Evolutionary conservation across 2,113 vertebrate species (phyloP).

Genomic region (Nipponia nippon): DNA sequence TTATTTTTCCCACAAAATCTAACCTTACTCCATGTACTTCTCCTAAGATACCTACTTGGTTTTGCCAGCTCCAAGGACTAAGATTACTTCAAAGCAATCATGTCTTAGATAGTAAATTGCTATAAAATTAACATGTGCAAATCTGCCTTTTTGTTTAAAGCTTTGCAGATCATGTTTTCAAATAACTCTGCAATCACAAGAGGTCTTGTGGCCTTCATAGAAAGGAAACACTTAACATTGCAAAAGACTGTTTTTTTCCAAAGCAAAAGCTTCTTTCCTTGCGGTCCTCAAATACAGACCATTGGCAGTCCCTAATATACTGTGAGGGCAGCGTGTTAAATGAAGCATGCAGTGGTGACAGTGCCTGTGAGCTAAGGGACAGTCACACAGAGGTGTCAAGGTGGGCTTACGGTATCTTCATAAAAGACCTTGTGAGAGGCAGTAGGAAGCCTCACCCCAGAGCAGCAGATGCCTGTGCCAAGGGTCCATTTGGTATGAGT

Average conservation of each 20-base stretch:
- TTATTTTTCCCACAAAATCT: neutral
- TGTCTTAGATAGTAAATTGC: neutral
- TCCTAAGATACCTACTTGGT: neutral
- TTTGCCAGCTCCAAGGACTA: neutral
- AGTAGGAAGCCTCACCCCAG: neutral
- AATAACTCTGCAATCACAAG: neutral
- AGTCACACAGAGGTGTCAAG: neutral
- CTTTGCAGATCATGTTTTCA: neutral
- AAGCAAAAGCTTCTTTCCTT: neutral
- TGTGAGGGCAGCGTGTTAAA: accelerated
- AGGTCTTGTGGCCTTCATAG: neutral
- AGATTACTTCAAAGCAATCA: neutral
- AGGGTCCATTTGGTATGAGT: neutral
- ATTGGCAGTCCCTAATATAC: neutral
- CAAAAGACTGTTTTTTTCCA: neutral
- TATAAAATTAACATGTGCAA: neutral
- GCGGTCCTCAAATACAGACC: neutral
- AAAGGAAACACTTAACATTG: neutral
- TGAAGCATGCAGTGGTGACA: neutral
- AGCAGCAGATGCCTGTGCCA: neutral
- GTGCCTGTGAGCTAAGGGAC: neutral
- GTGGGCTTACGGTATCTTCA: neutral
- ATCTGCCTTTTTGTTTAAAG: neutral
- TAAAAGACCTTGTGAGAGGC: neutral
- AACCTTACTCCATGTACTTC: neutral